phyloP scores from a whole-genome alignment of 2,797 vertebrate species.

The Sternotherus odoratus region DNA sequence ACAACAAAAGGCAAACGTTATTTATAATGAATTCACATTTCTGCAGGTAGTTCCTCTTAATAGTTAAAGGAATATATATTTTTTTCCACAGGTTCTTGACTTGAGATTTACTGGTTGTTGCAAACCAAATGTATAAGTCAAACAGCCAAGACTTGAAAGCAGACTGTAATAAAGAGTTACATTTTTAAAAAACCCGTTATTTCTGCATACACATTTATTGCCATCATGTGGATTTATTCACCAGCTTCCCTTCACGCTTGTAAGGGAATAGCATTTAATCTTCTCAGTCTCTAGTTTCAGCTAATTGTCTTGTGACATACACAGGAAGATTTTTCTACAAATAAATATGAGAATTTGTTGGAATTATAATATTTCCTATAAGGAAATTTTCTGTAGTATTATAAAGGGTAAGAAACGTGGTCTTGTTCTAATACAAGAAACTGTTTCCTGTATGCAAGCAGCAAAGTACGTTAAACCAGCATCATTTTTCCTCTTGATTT shows the following conservation, averaged over 20 bases:
- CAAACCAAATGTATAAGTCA: not conserved
- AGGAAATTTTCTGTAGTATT: constrained; percentile 58
- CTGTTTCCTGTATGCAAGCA: constrained; percentile 81
- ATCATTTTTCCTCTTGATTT: constrained; percentile 65
- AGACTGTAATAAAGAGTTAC: not conserved
- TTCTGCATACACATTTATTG: constrained; percentile 6
- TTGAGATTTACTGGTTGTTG: not conserved
- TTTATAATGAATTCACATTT: constrained; percentile 33
- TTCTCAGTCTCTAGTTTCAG: constrained; percentile 16
- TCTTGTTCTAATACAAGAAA: constrained; percentile 63
- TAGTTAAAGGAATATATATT: not conserved
- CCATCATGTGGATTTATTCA: not conserved
- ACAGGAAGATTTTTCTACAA: constrained; percentile 54
- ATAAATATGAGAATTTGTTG: constrained; percentile 68
- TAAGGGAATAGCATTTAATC: not conserved
- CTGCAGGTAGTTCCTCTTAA: not conserved
- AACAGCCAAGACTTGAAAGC: constrained; percentile 18
- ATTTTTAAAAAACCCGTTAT: constrained; percentile 28
- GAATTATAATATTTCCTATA: constrained; percentile 73
- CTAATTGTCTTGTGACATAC: constrained; percentile 46
- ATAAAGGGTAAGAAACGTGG: constrained; percentile 65
- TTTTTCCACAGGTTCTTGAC: constrained; percentile 21
- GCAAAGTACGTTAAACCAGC: constrained; percentile 57
- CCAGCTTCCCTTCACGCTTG: not conserved
- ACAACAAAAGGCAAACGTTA: constrained; percentile 49